phyloP scores from a whole-genome alignment of 2,113 vertebrate genomes.

The Propithecus coquereli region DNA sequence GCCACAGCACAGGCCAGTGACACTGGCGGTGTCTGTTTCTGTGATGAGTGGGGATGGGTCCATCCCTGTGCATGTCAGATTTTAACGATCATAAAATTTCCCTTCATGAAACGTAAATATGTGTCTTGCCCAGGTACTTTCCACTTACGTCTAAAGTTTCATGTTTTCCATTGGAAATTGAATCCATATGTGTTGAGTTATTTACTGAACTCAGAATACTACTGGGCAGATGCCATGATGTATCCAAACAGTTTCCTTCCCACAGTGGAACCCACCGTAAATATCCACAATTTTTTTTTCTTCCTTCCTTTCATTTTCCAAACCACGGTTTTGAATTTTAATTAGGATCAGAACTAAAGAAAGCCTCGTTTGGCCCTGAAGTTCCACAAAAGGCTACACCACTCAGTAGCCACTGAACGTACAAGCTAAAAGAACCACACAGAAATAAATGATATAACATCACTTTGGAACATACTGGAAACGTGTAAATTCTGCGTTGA shows the following conservation, averaged over 20 bases:
- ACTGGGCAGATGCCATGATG: not conserved
- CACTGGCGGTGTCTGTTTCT: not conserved
- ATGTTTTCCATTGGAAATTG: conserved; percentile 33
- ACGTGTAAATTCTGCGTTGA: not conserved
- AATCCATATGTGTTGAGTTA: not conserved
- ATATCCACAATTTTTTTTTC: not conserved
- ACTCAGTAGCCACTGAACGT: not conserved
- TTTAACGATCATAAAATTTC: not conserved
- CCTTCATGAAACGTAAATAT: not conserved
- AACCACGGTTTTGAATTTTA: not conserved
- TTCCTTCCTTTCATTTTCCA: not conserved
- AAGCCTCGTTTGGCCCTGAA: not conserved
- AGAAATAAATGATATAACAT: not conserved
- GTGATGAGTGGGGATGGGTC: not conserved
- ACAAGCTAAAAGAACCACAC: not conserved
- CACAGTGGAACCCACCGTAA: not conserved
- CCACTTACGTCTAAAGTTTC: conserved; percentile 5
- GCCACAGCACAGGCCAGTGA: accelerated
- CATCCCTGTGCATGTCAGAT: not conserved
- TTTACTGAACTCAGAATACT: not conserved
- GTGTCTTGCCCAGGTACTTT: conserved; percentile 47
- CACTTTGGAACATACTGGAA: not conserved
- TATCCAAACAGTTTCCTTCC: not conserved
- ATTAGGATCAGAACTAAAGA: not conserved
- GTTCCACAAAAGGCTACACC: not conserved